A percentile compares a stretch with the other conserved stretches of the same genome.
These are phyloP conservation scores for Chaetodon auriga DNA, from an alignment of 2,113 vertebrate genomes.

Conservation along the genomic window DNA sequence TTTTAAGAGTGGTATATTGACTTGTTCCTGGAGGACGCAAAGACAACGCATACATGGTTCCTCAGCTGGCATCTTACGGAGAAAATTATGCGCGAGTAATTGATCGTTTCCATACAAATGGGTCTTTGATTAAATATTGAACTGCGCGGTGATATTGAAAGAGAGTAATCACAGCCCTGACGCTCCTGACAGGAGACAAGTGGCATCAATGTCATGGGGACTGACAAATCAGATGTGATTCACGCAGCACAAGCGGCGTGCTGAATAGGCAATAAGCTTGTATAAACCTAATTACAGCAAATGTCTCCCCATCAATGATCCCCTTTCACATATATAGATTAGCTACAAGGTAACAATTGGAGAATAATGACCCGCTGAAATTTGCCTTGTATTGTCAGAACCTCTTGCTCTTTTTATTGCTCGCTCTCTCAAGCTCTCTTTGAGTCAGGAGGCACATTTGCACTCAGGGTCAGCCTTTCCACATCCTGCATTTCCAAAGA, in stretches of 20 bases:
- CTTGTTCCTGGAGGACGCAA: neutral
- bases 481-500: slow-evolving; percentile 65
- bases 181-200: slow-evolving; percentile 48
- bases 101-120: slow-evolving; percentile 56
- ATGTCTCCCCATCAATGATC: slow-evolving; percentile 54
- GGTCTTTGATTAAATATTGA: slow-evolving; percentile 62
- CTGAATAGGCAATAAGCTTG: slow-evolving; percentile 69
- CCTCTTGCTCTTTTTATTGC: slow-evolving; percentile 51
- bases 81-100: slow-evolving; percentile 35
- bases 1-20: slow-evolving; percentile 11
- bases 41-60: slow-evolving; percentile 2
- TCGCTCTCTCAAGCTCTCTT: slow-evolving; percentile 28
- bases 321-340: slow-evolving; percentile 72
- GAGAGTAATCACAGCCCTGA: slow-evolving; percentile 54
- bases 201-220: slow-evolving; percentile 31
- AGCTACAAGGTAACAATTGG: slow-evolving; percentile 64
- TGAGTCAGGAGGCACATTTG: slow-evolving; percentile 50
- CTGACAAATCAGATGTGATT: slow-evolving; percentile 61
- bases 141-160: slow-evolving; percentile 31
- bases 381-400: slow-evolving; percentile 64
- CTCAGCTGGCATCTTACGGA: neutral
- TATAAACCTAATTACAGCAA: slow-evolving; percentile 77
- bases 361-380: slow-evolving; percentile 70
- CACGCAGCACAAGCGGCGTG: slow-evolving; percentile 46
- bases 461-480: slow-evolving; percentile 60